Percentiles rank a stretch among this genome's conserved stretches.
phyloP scores from a whole-genome alignment of 2,888 invertebrate genomes.

The Nesidiocoris tenuis region DNA sequence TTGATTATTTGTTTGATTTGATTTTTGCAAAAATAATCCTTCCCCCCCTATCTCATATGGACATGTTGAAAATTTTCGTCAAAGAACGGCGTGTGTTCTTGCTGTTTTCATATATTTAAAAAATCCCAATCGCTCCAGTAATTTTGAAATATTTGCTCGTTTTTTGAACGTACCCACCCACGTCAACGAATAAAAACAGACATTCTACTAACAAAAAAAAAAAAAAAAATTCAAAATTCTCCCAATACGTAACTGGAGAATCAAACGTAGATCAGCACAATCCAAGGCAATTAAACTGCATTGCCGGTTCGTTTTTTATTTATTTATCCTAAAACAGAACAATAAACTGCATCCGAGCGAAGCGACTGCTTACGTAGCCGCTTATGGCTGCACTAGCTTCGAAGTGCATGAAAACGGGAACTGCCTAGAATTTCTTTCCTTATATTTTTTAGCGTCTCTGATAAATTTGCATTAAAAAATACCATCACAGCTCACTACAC shows the following conservation, averaged over 20 bases:
- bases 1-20: too few relatives aligned
- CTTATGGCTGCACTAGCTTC: slow-evolving; percentile 38
- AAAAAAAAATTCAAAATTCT: too few relatives aligned
- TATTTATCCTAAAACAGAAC: slow-evolving; percentile 3
- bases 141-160: slow-evolving; percentile 1
- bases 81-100: slow-evolving; percentile 8
- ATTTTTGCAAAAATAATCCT: not conserved
- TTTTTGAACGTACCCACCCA: slow-evolving; percentile 12
- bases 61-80: not conserved
- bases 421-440: slow-evolving; percentile 27
- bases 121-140: not conserved
- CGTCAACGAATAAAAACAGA: too few relatives aligned
- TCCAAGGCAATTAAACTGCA: not conserved
- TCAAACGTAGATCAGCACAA: not conserved
- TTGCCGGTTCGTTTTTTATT: slow-evolving; percentile 1
- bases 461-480: slow-evolving; percentile 8
- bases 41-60: not conserved
- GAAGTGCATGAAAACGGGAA: slow-evolving; percentile 34
- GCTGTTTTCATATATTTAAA: not conserved
- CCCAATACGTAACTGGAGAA: not conserved
- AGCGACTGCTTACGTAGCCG: slow-evolving; percentile 31
- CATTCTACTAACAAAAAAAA: too few relatives aligned
- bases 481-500: slow-evolving; percentile 20
- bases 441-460: slow-evolving; percentile 31
- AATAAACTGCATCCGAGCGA: slow-evolving; percentile 22